A percentile compares a stretch with the other conserved stretches of the same genome.
Conservation (phyloP, 2,797 vertebrate species). For the Cuculus canorus region DNA sequence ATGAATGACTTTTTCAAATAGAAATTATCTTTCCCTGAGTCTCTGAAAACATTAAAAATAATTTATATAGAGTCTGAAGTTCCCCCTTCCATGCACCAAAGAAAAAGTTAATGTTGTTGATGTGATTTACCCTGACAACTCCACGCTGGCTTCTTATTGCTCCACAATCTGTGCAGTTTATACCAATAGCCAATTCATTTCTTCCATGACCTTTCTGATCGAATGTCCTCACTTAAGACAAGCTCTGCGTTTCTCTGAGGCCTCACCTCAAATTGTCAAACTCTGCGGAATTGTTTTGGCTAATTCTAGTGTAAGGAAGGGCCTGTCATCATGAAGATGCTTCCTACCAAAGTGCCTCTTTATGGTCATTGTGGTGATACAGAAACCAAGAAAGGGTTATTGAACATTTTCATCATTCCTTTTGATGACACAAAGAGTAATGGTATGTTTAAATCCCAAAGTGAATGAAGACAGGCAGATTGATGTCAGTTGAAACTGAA, state of each 20-base stretch:
- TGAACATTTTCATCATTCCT: not conserved
- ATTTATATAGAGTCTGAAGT: not conserved
- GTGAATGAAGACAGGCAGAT: not conserved
- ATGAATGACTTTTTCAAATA: not conserved
- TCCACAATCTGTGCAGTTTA: not conserved
- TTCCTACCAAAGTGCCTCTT: not conserved
- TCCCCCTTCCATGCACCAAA: not conserved
- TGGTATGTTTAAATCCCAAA: not conserved
- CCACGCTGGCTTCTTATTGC: not conserved
- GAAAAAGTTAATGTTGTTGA: not conserved
- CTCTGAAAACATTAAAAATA: not conserved
- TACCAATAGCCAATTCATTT: not conserved
- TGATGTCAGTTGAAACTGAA: not conserved
- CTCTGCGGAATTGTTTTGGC: not conserved
- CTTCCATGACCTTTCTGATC: not conserved
- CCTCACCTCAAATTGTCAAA: not conserved
- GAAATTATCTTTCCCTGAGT: not conserved
- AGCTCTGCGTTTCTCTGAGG: not conserved
- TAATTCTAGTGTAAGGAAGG: not conserved
- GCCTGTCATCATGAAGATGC: not conserved
- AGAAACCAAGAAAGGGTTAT: not conserved
- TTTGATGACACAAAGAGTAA: not conserved
- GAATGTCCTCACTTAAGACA: not conserved
- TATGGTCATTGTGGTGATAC: accelerated
- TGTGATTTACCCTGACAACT: not conserved